These are phyloP conservation scores for Cottoperca gobio DNA, from an alignment of 2,797 vertebrate species.

Conservation along the genomic window DNA sequence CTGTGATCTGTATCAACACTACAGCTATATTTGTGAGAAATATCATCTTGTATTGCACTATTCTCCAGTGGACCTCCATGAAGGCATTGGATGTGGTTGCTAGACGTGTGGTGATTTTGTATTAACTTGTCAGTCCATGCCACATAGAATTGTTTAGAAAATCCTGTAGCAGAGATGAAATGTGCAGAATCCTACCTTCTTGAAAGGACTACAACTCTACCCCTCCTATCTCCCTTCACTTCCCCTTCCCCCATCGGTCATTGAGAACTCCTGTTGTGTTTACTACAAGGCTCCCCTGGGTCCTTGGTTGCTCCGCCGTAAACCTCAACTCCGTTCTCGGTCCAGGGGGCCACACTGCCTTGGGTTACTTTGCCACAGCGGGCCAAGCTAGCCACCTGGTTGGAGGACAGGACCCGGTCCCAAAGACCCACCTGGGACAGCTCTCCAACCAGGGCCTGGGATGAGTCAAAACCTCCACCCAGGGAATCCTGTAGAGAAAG, in stretches of 20 bases:
- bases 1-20: neutral
- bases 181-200: conserved; percentile 5
- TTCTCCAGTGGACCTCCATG: neutral
- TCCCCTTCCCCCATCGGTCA: conserved; percentile 51
- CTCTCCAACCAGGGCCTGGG: conserved; percentile 95
- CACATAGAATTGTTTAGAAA: conserved; percentile 24
- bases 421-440: conserved; percentile 94
- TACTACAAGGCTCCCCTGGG: conserved; percentile 88
- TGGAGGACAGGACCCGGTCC: conserved; percentile 89
- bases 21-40: neutral
- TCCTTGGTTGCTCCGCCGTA: conserved; percentile 91
- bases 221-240: neutral
- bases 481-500: conserved; percentile 85
- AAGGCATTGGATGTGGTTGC: conserved; percentile 2
- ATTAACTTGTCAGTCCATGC: conserved; percentile 25
- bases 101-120: conserved; percentile 6
- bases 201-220: conserved; percentile 10
- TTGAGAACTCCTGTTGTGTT: conserved; percentile 77
- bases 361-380: conserved; percentile 88
- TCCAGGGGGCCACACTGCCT: conserved; percentile 92
- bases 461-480: conserved; percentile 94
- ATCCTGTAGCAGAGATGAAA: conserved; percentile 7
- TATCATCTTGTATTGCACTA: neutral
- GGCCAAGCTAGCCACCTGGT: conserved; percentile 90
- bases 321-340: conserved; percentile 89